Conservation (phyloP, 2,113 vertebrate genomes). For the Eira barbara region DNA sequence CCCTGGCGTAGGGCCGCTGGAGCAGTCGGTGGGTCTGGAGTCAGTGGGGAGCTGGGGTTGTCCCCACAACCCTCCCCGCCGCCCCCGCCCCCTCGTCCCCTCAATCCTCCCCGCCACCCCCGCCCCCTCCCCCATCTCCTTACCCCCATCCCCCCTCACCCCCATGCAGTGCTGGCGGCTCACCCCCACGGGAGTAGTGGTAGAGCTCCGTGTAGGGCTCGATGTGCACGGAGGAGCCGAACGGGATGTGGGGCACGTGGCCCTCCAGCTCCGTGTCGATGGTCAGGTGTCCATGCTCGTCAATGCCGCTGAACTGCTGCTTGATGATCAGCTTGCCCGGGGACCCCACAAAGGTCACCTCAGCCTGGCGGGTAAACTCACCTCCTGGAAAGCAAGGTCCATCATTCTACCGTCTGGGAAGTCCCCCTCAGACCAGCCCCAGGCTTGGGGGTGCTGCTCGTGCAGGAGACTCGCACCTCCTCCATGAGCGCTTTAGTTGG, state of each 20-base stretch:
- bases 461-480: neutral
- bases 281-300: slow-evolving; percentile 94
- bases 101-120: neutral
- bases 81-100: neutral
- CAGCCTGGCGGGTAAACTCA: slow-evolving; percentile 89
- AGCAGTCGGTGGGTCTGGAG: accelerated
- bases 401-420: neutral
- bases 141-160: neutral
- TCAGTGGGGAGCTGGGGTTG: neutral
- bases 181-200: slow-evolving; percentile 88
- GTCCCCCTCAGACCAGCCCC: neutral
- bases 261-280: slow-evolving; percentile 93
- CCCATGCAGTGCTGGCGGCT: neutral
- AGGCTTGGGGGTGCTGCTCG: neutral
- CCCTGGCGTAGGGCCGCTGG: too few species aligned
- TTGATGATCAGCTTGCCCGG: slow-evolving; percentile 89
- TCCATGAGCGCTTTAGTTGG: neutral
- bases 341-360: slow-evolving; percentile 90
- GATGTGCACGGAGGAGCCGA: slow-evolving; percentile 86
- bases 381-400: slow-evolving; percentile 84
- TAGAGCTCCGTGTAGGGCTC: slow-evolving; percentile 92
- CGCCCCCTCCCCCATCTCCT: neutral
- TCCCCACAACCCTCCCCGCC: neutral
- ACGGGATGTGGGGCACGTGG: slow-evolving; percentile 85
- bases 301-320: slow-evolving; percentile 92